These are phyloP conservation scores for Pangasius larnaudii DNA, from an alignment of 2,797 vertebrate genomes.

Conservation along the genomic window DNA sequence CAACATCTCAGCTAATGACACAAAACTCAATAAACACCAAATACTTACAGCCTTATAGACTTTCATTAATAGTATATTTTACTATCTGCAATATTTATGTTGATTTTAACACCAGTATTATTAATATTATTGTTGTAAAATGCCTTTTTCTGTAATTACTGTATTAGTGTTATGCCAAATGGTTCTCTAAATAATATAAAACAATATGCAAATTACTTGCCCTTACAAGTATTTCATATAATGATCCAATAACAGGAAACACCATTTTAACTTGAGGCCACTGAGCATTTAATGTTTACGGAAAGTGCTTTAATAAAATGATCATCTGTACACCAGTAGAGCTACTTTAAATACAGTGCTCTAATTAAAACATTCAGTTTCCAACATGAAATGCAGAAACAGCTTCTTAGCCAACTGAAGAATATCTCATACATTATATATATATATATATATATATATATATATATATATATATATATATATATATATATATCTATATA, in stretches of 20 bases:
- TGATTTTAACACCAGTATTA: neutral
- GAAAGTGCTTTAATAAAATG: slow-evolving; percentile 1
- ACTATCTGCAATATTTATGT: neutral
- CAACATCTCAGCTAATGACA: neutral
- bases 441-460: too few species aligned
- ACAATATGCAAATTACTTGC: neutral
- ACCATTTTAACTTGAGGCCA: neutral
- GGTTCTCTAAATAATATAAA: neutral
- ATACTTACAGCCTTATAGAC: neutral
- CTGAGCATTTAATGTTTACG: slow-evolving; percentile 25
- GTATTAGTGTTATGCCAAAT: neutral
- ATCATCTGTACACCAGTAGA: neutral
- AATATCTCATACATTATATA: neutral
- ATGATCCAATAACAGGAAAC: neutral
- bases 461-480: too few species aligned
- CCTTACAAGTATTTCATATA: neutral
- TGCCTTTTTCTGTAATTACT: neutral
- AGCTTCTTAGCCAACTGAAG: neutral
- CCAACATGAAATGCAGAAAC: neutral
- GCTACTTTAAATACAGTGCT: neutral
- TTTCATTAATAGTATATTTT: neutral
- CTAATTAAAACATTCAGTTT: neutral
- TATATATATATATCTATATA: too few species aligned
- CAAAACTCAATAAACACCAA: neutral
- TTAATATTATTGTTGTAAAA: neutral